Percentiles rank a stretch among this genome's conserved stretches.
Evolutionary conservation across 2,888 invertebrate species (phyloP).

Genomic region (Acanthosepion pharaonis): DNA sequence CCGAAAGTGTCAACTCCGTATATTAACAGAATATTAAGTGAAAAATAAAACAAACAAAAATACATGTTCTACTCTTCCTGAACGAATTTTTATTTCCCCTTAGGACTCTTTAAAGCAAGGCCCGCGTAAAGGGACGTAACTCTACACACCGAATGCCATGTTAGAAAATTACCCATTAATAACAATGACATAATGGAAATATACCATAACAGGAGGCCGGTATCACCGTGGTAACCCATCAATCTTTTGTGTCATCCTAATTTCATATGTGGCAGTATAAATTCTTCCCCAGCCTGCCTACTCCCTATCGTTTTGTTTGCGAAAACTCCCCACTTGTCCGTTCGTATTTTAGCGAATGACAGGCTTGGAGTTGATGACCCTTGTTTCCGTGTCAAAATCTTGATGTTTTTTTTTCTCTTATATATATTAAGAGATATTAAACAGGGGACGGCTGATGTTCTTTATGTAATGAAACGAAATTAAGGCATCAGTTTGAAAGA

Average conservation of each 20-base stretch:
- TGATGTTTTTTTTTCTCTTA: background rate
- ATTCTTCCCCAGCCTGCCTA: background rate
- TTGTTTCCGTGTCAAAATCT: background rate
- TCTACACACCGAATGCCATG: background rate
- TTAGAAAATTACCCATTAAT: constrained; percentile 33
- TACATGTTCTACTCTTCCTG: background rate
- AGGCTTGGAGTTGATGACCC: background rate
- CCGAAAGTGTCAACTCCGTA: too few relatives aligned
- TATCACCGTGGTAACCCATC: constrained; percentile 33
- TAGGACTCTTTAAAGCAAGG: background rate
- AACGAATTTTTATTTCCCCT: background rate
- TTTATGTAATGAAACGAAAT: background rate
- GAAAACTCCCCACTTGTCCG: background rate
- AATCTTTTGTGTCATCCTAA: constrained; percentile 10
- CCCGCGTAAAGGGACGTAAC: background rate
- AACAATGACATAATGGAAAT: background rate
- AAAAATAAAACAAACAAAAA: background rate
- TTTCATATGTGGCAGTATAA: background rate
- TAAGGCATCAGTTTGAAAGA: background rate
- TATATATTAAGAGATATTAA: background rate
- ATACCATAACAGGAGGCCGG: background rate
- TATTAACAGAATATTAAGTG: background rate
- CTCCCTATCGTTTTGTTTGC: background rate
- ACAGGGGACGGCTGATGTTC: too few relatives aligned
- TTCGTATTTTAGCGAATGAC: background rate